A percentile compares a stretch with the other conserved stretches of the same genome.
Conservation (phyloP, 2,113 vertebrate genomes). For the Fregetta grallaria region DNA sequence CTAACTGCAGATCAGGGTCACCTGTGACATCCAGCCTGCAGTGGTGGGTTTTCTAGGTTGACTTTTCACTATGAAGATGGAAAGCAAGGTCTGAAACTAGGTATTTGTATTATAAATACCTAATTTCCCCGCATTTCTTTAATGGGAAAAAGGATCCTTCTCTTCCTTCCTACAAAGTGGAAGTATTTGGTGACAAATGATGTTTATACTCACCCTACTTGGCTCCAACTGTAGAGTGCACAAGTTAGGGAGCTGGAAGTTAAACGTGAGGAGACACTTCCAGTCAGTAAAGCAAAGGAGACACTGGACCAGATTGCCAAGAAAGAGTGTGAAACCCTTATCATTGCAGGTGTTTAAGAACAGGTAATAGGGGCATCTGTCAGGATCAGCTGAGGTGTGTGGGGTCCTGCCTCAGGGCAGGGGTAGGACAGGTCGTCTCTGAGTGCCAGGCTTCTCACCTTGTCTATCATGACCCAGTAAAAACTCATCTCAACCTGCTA, state of each 20-base stretch:
- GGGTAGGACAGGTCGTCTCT: neutral
- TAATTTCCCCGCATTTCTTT: neutral
- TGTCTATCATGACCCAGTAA: neutral
- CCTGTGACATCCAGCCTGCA: neutral
- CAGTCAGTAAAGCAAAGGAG: neutral
- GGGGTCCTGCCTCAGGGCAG: neutral
- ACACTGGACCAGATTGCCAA: neutral
- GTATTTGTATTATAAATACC: neutral
- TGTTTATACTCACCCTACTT: neutral
- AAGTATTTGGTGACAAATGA: neutral
- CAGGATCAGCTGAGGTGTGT: neutral
- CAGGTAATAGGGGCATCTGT: neutral
- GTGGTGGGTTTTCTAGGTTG: neutral
- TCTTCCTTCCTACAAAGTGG: neutral
- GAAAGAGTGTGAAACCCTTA: neutral
- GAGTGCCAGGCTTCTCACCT: neutral
- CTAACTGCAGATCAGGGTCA: neutral
- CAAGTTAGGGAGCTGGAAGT: neutral
- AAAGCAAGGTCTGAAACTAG: neutral
- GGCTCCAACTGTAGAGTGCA: neutral
- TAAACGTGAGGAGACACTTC: neutral
- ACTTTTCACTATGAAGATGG: neutral
- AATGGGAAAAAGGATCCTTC: neutral
- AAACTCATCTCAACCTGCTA: neutral
- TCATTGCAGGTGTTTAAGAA: neutral